Evolutionary conservation across 2,888 invertebrate species (phyloP).

Genomic region (Falcaria lacertinaria): DNA sequence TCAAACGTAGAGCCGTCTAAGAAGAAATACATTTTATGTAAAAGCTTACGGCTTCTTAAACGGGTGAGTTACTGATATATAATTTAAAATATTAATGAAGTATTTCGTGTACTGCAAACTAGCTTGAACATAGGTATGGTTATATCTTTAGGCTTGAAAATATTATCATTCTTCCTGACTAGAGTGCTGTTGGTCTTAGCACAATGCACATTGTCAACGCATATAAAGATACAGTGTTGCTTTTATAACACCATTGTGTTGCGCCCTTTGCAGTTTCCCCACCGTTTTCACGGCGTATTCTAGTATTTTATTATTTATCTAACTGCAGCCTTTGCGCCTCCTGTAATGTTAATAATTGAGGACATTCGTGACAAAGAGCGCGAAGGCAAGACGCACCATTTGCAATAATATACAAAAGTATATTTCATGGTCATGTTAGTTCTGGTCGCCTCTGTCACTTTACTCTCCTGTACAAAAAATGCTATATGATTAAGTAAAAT

Average conservation of each 20-base stretch:
- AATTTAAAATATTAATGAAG: no score
- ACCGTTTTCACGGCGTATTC: conserved; percentile 66
- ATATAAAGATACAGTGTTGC: conserved; percentile 73
- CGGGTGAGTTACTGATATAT: conserved; percentile 1
- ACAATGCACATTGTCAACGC: conserved; percentile 75
- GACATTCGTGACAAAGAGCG: conserved; percentile 52
- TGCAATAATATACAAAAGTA: no score
- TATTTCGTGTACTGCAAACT: conserved; percentile 47
- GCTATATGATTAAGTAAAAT: no score
- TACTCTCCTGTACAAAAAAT: no score
- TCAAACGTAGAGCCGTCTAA: no score
- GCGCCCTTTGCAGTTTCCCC: conserved; percentile 65
- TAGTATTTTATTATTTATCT: conserved; percentile 72
- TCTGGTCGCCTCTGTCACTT: no score
- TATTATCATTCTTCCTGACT: conserved; percentile 40
- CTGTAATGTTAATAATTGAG: conserved; percentile 72
- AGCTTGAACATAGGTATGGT: conserved; percentile 38
- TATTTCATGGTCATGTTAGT: no score
- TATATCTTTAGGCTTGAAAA: conserved; percentile 32
- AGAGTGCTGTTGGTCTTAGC: conserved; percentile 33
- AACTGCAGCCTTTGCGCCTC: conserved; percentile 62
- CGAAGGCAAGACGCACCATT: background rate
- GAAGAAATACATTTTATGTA: no score
- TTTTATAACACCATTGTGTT: conserved; percentile 70
- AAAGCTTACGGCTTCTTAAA: no score